Base-by-base conservation (phyloP, 2,797 vertebrate genomes). In the Harpagifer antarcticus region DNA sequence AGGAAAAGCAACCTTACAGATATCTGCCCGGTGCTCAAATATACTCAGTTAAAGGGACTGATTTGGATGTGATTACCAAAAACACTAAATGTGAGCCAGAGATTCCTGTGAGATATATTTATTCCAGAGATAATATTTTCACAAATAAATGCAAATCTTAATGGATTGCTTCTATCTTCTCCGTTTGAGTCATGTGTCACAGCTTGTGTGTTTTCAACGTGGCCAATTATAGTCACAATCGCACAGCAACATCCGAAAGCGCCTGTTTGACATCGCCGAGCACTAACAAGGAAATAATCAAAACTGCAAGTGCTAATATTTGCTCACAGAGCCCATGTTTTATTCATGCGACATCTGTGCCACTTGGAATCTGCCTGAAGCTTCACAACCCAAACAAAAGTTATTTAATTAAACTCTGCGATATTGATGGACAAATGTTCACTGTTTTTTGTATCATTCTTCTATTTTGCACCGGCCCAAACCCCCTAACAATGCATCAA, bases 311-410 rank as follows among this genome's bases (percentile, higher is more conserved):
- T 78, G 73, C 66, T 83, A 91, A 92, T 87, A 87, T 87, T 90
- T 92, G 74, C 78, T 85, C 66, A 56, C 49, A 59, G 64, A 76
- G 48, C 50, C 12, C 0, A 92, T 94, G 87, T 91, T 91, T 92
- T 91, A 94, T 94, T 92, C 88, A 94, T 88, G 67, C 64, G 80
- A 86, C 87, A 89, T 87, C 88, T 92, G 89, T 89, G 84, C 75
- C 75, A 83, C 86, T 90, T 83, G 78, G 79, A 91, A 87, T 73
- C 68, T 57, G 80, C 82, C 82, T 37, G 77, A 61, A 87, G 88
- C 84, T 83, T 78, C 17, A 49, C 54, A 88, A 76, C 20, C 73
- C 76, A 72, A 88, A 86, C 60, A 79, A 86, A 67, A 89, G 86
- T 81, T 67, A 86, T 91, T 91, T 77, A 91, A 89, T 92, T 91